Percentiles rank a stretch among this genome's conserved stretches.
phyloP scores from a whole-genome alignment of 2,797 vertebrate species.

The Silurus lanzhouensis region DNA sequence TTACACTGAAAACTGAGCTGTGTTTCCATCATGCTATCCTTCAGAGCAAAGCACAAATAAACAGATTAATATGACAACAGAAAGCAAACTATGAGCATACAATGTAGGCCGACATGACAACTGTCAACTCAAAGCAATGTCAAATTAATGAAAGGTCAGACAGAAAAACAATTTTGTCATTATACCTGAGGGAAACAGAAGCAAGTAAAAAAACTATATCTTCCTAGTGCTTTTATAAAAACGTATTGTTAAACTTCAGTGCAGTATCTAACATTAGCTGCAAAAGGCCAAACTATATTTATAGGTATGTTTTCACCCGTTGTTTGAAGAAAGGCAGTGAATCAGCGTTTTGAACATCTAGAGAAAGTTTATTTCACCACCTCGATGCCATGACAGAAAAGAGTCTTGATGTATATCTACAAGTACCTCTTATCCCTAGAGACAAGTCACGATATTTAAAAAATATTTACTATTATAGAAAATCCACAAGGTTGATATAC shows the following conservation, averaged over 20 bases:
- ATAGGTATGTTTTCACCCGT: no score
- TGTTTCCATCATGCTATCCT: neutral
- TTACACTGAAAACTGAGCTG: neutral
- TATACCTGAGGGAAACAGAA: neutral
- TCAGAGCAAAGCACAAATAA: neutral
- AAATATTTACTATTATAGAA: neutral
- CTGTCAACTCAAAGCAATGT: neutral
- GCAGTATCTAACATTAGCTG: conserved; percentile 2
- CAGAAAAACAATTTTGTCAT: neutral
- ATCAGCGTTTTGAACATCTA: no score
- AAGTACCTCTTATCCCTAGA: no score
- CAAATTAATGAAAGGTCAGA: neutral
- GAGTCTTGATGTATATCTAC: no score
- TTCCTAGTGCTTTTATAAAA: neutral
- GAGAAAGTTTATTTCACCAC: no score
- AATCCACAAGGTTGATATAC: neutral
- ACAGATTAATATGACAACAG: neutral
- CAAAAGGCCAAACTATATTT: no score
- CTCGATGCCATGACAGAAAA: no score
- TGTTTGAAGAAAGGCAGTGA: no score
- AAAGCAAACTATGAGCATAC: neutral
- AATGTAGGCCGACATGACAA: neutral
- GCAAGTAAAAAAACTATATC: neutral
- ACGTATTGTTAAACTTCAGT: neutral
- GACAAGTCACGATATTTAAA: neutral